Percentiles rank a stretch among this genome's conserved stretches.
phyloP scores from a whole-genome alignment of 2,888 invertebrate species.

The Gisinianus flammeolus region DNA sequence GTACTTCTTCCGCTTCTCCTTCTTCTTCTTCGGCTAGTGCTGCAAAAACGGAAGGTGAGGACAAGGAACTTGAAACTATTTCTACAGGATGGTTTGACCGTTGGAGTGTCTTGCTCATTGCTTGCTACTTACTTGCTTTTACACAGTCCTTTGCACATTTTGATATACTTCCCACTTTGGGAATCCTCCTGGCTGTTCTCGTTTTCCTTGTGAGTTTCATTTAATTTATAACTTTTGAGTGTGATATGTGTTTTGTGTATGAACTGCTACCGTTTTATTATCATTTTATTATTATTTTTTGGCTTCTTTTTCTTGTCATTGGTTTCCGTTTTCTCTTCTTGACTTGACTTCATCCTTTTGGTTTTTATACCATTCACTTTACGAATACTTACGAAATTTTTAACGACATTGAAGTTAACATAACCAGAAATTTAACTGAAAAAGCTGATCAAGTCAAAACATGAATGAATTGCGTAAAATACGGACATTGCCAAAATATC shows the following conservation, averaged over 20 bases:
- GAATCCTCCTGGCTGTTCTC: conserved; percentile 71
- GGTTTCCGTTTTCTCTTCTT: no score
- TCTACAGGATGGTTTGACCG: conserved; percentile 42
- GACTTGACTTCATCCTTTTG: no score
- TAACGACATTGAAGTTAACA: no score
- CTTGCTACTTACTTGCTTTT: conserved; percentile 77
- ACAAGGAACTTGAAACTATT: not conserved
- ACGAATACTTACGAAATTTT: no score
- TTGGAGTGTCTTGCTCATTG: conserved; percentile 64
- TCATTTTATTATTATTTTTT: not conserved
- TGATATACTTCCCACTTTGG: conserved; percentile 76
- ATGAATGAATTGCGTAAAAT: no score
- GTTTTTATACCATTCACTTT: no score
- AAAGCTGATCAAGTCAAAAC: no score
- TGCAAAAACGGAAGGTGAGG: conserved; percentile 4
- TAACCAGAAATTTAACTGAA: no score
- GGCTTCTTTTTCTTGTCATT: no score
- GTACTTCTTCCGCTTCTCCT: not conserved
- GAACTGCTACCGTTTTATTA: no score
- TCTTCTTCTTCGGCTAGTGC: not conserved
- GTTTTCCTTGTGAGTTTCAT: conserved; percentile 57
- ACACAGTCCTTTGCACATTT: conserved; percentile 73
- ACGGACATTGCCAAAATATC: no score
- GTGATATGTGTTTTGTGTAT: not conserved
- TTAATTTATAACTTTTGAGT: conserved; percentile 17